Evolutionary conservation across 1,140 invertebrate genomes (phyloP), one percentile per base, ranked within the genome.

Genomic region (Mya arenaria): DNA sequence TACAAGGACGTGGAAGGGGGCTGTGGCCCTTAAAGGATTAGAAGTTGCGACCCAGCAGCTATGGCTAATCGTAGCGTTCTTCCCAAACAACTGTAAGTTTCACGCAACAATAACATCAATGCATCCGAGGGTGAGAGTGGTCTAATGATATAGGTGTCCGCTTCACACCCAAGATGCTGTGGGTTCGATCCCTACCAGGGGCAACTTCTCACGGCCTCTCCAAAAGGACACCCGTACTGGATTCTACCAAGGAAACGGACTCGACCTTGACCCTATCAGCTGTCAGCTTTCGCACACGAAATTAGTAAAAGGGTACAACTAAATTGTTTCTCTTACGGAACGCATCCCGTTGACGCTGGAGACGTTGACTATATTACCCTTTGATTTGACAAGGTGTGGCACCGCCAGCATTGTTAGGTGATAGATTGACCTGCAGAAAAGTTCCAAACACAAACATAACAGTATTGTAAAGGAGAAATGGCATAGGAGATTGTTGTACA

Each of bases 291-390:
- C 41, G 19, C 41, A 48, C 41, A 48, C 19, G 41, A 10, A 48
- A 13, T 10, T 48, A 48, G 41, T 48, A 10, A 10, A 48, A 48
- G 10, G 10, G 10, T 48, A 10, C 41, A 17, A 55, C 44, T 5
- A 48, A n/a, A 60, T 28, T 23, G 65, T 23, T 36, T 17, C 66
- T 17, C 30, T 10, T 91, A 94, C 93, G 0, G 97, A 95, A 89
- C 97, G 92, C 4, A 97, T 93, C 30, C 97, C 97, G 89, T 95
- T 96, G 0, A 98, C 96, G 91, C 97, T 98, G 2, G 97, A 98
- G 0, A 98, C 96, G 91, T 98, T 98, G 0, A 99, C 90, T 79
- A 92, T 90, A 68, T 85, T 89, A 30, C 92, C 92, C 63, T 91
- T 87, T 19, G 87, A 87, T 56, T 87, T 48, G 4, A 97, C 93